These are phyloP conservation scores for Luidia sarsii DNA, from an alignment of 53 echinoderm and acorn worm genomes.

Conservation along the genomic window DNA sequence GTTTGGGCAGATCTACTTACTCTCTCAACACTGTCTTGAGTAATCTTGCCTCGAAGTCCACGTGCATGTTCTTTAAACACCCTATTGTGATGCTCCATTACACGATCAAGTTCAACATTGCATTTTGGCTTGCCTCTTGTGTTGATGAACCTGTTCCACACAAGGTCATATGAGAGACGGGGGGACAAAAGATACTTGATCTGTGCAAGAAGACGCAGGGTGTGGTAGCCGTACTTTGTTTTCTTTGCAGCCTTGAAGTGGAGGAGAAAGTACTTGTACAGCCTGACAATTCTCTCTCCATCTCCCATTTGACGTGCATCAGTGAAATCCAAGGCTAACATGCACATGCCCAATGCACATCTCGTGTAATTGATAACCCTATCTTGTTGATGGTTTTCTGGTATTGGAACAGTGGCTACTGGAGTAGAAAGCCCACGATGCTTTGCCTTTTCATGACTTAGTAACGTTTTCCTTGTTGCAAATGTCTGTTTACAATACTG, in stretches of 20 bases:
- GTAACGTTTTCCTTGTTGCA: background rate
- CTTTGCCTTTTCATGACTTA: slow-evolving; percentile 7
- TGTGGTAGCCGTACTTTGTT: slow-evolving; percentile 63
- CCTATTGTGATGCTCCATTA: slow-evolving; percentile 60
- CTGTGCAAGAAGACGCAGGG: slow-evolving; percentile 63
- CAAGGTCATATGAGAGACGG: slow-evolving; percentile 49
- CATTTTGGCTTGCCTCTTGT: slow-evolving; percentile 29
- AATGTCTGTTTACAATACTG: slow-evolving; percentile 23
- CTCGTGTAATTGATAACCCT: background rate
- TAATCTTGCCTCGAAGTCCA: slow-evolving; percentile 59
- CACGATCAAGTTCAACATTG: slow-evolving; percentile 61
- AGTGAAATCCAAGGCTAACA: slow-evolving; percentile 47
- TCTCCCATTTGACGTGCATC: slow-evolving; percentile 60
- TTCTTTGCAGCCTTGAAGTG: slow-evolving; percentile 72
- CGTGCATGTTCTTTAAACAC: slow-evolving; percentile 59
- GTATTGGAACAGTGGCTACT: background rate
- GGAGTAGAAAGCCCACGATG: slow-evolving; percentile 6
- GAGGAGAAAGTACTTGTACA: slow-evolving; percentile 59
- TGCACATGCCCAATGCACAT: slow-evolving; percentile 42
- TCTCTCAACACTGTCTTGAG: slow-evolving; percentile 48
- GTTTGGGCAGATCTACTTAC: slow-evolving; percentile 41
- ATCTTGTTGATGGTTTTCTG: background rate
- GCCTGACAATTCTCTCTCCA: slow-evolving; percentile 40
- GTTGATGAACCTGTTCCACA: slow-evolving; percentile 68
- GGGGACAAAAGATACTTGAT: slow-evolving; percentile 63